Conservation (phyloP, 1,140 invertebrate genomes). For the Drosophila sucinea region DNA sequence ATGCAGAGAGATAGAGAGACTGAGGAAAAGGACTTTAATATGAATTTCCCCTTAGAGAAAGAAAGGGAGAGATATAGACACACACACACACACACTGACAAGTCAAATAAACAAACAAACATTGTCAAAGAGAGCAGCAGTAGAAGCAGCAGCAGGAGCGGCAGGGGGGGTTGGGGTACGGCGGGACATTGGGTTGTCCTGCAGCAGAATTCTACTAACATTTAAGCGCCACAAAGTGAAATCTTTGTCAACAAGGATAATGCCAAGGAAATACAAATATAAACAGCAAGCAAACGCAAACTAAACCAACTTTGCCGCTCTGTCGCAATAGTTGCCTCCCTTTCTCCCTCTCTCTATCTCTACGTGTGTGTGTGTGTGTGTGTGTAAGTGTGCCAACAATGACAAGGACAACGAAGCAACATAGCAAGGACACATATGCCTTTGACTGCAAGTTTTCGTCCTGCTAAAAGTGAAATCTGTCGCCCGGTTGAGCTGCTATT, state of each 20-base stretch:
- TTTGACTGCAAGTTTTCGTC: conserved; percentile 70
- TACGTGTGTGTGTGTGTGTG: background rate
- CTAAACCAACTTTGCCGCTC: conserved; percentile 71
- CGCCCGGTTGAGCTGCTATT: conserved; percentile 62
- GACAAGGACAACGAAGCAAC: conserved; percentile 67
- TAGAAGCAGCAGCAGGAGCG: conserved; percentile 17
- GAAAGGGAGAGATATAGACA: conserved; percentile 3
- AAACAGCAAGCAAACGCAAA: conserved; percentile 79
- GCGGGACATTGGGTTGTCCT: conserved; percentile 47
- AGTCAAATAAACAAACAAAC: conserved; percentile 76
- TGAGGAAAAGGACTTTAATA: conserved; percentile 51
- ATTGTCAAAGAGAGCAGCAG: conserved; percentile 75
- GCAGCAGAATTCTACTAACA: conserved; percentile 73
- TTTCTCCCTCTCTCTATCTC: conserved; percentile 12
- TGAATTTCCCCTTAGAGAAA: conserved; percentile 47
- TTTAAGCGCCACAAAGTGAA: conserved; percentile 82
- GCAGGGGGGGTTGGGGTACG: background rate
- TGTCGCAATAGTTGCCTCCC: conserved; percentile 45
- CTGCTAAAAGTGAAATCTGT: conserved; percentile 76
- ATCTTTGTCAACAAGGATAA: conserved; percentile 82
- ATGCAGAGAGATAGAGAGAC: background rate
- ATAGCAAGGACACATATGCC: conserved; percentile 69
- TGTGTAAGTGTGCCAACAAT: conserved; percentile 37
- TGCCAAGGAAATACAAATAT: conserved; percentile 82
- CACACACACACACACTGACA: conserved; percentile 36